phyloP scores from a whole-genome alignment of 1,140 invertebrate species.

The Pentalonia nigronervosa region DNA sequence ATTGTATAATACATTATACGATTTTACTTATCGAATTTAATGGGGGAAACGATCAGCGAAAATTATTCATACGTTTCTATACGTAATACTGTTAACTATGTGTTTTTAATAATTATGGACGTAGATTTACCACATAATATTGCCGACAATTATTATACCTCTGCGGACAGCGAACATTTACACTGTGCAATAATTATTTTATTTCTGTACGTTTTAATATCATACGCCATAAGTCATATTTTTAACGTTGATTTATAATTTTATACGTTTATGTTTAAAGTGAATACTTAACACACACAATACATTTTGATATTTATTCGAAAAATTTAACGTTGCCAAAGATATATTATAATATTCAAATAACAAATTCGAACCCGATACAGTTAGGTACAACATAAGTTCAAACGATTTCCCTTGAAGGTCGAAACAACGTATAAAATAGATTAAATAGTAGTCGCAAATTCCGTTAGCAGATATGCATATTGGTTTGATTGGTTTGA shows the following conservation, averaged over 20 bases:
- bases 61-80: background rate
- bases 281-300: background rate
- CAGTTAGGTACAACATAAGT: background rate
- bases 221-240: background rate
- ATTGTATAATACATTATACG: background rate
- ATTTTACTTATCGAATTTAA: background rate
- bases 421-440: background rate
- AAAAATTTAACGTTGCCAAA: background rate
- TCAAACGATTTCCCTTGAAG: too few species aligned
- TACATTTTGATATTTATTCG: background rate
- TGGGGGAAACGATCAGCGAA: background rate
- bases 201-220: too few species aligned
- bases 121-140: background rate
- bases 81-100: background rate
- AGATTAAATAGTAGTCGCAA: background rate
- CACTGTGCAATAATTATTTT: too few species aligned
- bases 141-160: background rate
- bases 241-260: too few species aligned
- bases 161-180: too few species aligned
- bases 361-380: background rate
- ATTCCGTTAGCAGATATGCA: background rate
- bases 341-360: too few species aligned
- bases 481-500: background rate
- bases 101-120: background rate
- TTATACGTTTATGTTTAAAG: background rate